These are phyloP conservation scores for Acanthoscelides obtectus DNA, from an alignment of 2,888 invertebrate genomes.

Conservation along the genomic window DNA sequence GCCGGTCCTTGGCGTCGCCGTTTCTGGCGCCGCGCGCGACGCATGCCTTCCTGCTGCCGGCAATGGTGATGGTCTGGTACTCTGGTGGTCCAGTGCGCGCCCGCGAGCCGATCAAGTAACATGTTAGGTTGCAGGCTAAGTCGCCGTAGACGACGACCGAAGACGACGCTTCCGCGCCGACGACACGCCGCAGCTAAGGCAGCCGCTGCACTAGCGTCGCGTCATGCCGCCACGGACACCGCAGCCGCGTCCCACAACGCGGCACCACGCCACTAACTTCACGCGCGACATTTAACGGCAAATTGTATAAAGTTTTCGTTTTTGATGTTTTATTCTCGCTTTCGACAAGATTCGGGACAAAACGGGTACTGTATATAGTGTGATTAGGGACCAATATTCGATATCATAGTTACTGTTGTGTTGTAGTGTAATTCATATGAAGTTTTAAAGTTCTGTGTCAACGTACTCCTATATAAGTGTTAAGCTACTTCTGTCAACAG, in stretches of 20 bases:
- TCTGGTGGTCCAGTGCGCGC: not conserved
- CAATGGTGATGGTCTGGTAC: too few species aligned
- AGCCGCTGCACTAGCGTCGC: not conserved
- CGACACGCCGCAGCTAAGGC: not conserved
- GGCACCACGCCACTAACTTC: not conserved
- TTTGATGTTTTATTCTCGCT: conserved; percentile 38
- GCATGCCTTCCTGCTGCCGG: conserved; percentile 1
- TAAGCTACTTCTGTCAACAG: not conserved
- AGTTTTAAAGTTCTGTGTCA: conserved; percentile 1
- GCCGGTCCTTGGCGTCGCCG: conserved; percentile 14
- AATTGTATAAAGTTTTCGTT: conserved; percentile 31
- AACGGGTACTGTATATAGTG: conserved; percentile 48
- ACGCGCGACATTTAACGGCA: not conserved
- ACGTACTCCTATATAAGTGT: not conserved
- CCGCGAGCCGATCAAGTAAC: not conserved
- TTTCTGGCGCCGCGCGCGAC: conserved; percentile 9
- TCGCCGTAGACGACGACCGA: conserved; percentile 2
- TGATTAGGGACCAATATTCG: conserved; percentile 45
- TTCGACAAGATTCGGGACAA: conserved; percentile 40
- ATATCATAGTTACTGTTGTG: conserved; percentile 13
- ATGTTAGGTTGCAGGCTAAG: not conserved
- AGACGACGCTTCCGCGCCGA: not conserved
- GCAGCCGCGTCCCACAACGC: not conserved
- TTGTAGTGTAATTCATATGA: not conserved
- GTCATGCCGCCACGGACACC: not conserved